These are phyloP conservation scores for Dascyllus trimaculatus DNA, from an alignment of 2,113 vertebrate genomes.

Conservation along the genomic window DNA sequence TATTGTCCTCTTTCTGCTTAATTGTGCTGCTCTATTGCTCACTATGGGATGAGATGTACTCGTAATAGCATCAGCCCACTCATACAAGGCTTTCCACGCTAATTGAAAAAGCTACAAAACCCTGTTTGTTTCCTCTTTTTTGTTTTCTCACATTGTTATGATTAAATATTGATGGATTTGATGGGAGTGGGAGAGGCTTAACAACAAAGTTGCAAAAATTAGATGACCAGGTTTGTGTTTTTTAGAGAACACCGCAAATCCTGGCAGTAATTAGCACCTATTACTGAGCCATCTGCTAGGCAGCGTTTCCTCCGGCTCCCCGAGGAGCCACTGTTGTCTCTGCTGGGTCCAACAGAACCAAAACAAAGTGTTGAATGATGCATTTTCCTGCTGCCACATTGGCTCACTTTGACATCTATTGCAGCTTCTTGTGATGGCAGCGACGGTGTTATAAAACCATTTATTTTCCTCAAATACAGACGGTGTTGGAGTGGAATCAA, in stretches of 20 bases:
- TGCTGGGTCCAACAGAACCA: conserved; percentile 61
- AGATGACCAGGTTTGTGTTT: conserved; percentile 37
- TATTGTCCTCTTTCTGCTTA: not conserved
- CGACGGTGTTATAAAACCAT: conserved; percentile 7
- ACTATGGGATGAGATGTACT: not conserved
- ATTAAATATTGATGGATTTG: conserved; percentile 21
- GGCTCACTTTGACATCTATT: conserved; percentile 44
- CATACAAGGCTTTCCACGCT: not conserved
- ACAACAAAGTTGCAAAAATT: conserved; percentile 41
- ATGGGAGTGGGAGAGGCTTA: conserved; percentile 9
- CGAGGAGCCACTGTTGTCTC: conserved; percentile 61
- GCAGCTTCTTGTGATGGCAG: conserved; percentile 28
- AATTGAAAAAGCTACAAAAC: not conserved
- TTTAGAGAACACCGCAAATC: conserved; percentile 48
- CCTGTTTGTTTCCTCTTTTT: not conserved
- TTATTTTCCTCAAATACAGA: conserved; percentile 26
- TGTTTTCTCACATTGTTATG: not conserved
- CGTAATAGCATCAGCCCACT: not conserved
- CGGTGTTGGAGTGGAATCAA: conserved; percentile 9
- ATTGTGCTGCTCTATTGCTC: not conserved
- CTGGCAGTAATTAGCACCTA: conserved; percentile 75
- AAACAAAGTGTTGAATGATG: conserved; percentile 66
- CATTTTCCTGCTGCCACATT: conserved; percentile 57
- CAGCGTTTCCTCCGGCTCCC: conserved; percentile 62
- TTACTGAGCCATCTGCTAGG: conserved; percentile 78